Conservation (phyloP, 2,113 vertebrate genomes). For the Talpa occidentalis region DNA sequence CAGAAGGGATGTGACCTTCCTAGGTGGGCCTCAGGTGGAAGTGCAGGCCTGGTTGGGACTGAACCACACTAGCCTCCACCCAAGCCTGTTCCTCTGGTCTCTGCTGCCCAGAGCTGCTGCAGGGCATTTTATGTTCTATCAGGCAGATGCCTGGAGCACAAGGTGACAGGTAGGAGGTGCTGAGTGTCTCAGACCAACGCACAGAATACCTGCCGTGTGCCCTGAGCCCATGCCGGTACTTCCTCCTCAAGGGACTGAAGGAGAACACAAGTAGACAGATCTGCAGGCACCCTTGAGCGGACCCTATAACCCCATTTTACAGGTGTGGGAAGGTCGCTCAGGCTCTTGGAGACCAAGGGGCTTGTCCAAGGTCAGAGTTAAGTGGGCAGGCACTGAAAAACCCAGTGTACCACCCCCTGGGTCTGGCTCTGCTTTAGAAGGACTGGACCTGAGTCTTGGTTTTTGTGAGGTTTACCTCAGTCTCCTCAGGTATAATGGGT, state of each 20-base stretch:
- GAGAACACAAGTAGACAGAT: too few species aligned
- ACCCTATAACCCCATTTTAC: neutral
- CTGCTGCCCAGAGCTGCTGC: neutral
- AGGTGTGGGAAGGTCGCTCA: too few species aligned
- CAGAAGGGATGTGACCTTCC: neutral
- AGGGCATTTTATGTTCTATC: neutral
- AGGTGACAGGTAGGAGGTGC: neutral
- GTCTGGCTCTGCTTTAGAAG: neutral
- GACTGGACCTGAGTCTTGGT: neutral
- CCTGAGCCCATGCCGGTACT: neutral
- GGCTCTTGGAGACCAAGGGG: neutral
- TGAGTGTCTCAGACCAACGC: neutral
- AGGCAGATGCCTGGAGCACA: neutral
- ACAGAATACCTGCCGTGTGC: neutral
- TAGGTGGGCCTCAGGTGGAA: neutral
- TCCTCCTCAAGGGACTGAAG: neutral
- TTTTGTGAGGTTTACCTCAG: neutral
- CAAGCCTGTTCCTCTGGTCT: conserved; percentile 34
- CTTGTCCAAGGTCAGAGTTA: neutral
- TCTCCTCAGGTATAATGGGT: neutral
- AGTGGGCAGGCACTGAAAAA: neutral
- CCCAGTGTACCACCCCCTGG: neutral
- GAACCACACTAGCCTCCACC: neutral
- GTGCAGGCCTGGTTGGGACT: neutral
- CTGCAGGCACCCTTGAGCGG: neutral